Base-by-base conservation (phyloP, 92 coral and sea anemone species). In the Galaxea fascicularis region DNA sequence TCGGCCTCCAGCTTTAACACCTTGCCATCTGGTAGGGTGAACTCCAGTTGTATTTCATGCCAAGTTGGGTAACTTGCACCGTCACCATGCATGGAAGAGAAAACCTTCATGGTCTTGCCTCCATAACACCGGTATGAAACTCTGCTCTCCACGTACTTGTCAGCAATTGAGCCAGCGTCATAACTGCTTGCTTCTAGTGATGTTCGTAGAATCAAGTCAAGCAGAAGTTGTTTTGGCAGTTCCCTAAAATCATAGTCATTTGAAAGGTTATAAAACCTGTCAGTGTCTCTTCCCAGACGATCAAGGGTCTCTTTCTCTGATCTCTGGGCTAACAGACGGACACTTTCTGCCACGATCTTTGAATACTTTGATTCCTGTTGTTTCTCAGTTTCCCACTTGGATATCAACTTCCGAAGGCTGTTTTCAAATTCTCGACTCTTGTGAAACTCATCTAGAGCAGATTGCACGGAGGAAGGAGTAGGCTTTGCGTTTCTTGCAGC, bases 401-500 rank as follows among this genome's bases (percentile, higher is more conserved):
- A 59, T 13, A 53, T 49, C 18, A 79, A 9, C 69, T 45, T 73
- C 26, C n/a, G 79, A 49, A 86, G 60, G 25, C 80, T 76, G 31
- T 53, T 21, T 16, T 71, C 79, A 13, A 20, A 4, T 22, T 57
- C 65, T 7, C 16, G 59, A 27, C 30, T 60, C 25, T 86, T 79
- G 44, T 65, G 90, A n/a, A 79, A 62, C 60, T 46, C 21, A 47
- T 82, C 81, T 63, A 86, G 35, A 8, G 86, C 57, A 57, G 72
- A 1, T 9, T 72, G 74, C 25, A 86, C 54, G 8, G 56, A 25
- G 21, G 72, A 80, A 4, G 17, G 79, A 45, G 85, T 69, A 10
- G 90, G 90, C 25, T 78, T 71, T 18, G 24, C 10, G 69, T 86
- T 86, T 78, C 82, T 86, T 4, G 73, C n/a, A 47, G 52, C 20